phyloP scores from a whole-genome alignment of 1,140 invertebrate species.

The Bombus sibiricus region DNA sequence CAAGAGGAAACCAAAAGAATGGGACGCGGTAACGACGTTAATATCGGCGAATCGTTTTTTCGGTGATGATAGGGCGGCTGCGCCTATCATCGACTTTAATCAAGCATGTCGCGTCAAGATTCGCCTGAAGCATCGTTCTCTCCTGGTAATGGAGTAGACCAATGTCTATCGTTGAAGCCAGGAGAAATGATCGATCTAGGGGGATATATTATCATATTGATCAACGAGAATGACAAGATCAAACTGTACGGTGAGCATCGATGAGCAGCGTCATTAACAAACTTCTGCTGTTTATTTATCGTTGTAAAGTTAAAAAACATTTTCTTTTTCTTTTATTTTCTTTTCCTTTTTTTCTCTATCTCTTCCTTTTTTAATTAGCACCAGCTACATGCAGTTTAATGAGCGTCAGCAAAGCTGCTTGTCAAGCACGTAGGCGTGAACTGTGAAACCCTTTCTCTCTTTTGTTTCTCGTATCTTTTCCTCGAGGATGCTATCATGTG shows the following conservation, averaged over 20 bases:
- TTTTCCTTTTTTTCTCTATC: neutral
- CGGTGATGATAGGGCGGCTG: constrained; percentile 49
- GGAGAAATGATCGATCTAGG: constrained; percentile 93
- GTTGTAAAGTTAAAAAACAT: neutral
- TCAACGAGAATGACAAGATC: constrained; percentile 96
- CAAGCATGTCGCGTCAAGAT: constrained; percentile 41
- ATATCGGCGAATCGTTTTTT: constrained; percentile 50
- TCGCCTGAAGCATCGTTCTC: constrained; percentile 37
- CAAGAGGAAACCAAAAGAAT: constrained; percentile 58
- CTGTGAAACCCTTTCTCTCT: constrained; percentile 25
- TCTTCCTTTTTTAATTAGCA: constrained; percentile 38
- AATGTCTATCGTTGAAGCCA: constrained; percentile 41
- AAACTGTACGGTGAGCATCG: constrained; percentile 94
- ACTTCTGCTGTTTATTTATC: neutral
- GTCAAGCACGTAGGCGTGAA: constrained; percentile 34
- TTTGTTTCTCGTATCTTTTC: constrained; percentile 26
- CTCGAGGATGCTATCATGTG: constrained; percentile 7
- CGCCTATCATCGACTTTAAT: constrained; percentile 33
- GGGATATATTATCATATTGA: constrained; percentile 97
- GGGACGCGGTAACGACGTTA: constrained; percentile 59
- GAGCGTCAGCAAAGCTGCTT: constrained; percentile 27
- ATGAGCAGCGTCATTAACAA: constrained; percentile 50
- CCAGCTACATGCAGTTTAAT: constrained; percentile 21
- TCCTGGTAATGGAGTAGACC: constrained; percentile 48
- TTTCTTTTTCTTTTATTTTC: neutral